These are phyloP conservation scores for Alosa sapidissima DNA, from an alignment of 2,797 vertebrate species.

Conservation along the genomic window DNA sequence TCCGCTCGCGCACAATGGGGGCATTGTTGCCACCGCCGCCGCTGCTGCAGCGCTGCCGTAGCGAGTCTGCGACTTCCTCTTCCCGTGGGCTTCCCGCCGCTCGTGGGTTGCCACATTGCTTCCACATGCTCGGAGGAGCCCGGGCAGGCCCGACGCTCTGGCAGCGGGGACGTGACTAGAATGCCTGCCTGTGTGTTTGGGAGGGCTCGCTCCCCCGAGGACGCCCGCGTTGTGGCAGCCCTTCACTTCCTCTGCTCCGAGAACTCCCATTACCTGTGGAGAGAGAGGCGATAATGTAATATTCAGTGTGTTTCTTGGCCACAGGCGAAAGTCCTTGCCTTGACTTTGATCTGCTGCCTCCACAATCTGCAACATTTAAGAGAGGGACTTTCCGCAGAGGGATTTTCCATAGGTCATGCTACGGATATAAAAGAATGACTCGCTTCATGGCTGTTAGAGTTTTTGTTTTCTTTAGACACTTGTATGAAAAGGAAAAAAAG, in stretches of 20 bases:
- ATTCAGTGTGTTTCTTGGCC: conserved; percentile 60
- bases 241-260: neutral
- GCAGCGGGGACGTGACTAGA: conserved; percentile 16
- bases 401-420: conserved; percentile 51
- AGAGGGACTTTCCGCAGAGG: conserved; percentile 56
- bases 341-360: conserved; percentile 46
- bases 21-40: conserved; percentile 24
- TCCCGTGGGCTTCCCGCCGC: conserved; percentile 25
- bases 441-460: conserved; percentile 21
- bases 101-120: conserved; percentile 4
- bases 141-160: conserved; percentile 20
- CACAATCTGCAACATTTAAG: conserved; percentile 51
- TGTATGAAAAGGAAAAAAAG: neutral
- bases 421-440: conserved; percentile 17
- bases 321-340: conserved; percentile 43
- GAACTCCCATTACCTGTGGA: conserved; percentile 23
- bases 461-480: neutral
- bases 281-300: conserved; percentile 51
- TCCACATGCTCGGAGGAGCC: conserved; percentile 40
- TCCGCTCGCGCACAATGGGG: neutral
- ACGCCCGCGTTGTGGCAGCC: neutral
- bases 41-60: neutral
- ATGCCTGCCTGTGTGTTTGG: conserved; percentile 25
- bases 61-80: conserved; percentile 30
- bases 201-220: too few species aligned